These are phyloP conservation scores for Coendou prehensilis DNA, from an alignment of 2,797 vertebrate species.

Conservation along the genomic window DNA sequence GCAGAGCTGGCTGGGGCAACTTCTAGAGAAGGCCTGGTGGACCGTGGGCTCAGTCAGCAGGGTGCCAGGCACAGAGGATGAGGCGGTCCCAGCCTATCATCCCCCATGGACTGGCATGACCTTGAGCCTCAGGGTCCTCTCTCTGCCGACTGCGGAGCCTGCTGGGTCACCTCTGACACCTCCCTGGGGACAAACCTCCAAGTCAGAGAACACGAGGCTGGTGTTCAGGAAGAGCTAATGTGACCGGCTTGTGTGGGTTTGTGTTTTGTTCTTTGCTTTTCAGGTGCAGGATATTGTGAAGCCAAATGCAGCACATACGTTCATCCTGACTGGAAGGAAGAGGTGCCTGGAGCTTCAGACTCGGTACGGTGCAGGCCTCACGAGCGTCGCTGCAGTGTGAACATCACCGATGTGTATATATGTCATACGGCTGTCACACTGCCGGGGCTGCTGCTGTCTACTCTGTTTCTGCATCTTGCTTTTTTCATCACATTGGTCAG, in stretches of 20 bases:
- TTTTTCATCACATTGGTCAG: neutral
- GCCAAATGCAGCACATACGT: slow-evolving; percentile 93
- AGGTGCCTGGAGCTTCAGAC: slow-evolving; percentile 96
- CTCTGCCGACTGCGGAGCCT: neutral
- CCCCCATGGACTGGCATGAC: neutral
- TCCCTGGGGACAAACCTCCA: neutral
- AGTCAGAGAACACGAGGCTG: neutral
- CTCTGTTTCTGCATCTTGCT: neutral
- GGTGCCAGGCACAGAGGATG: neutral
- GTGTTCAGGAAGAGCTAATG: slow-evolving; percentile 39
- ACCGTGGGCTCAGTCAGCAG: neutral
- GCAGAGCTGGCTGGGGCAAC: neutral
- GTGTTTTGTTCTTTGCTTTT: slow-evolving; percentile 54
- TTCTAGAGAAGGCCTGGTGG: neutral
- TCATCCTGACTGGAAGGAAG: slow-evolving; percentile 95
- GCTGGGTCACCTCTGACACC: neutral
- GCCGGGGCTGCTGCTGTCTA: neutral
- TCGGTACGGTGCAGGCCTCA: slow-evolving; percentile 89
- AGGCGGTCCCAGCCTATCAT: neutral
- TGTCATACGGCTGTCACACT: too few species aligned
- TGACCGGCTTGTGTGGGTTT: neutral
- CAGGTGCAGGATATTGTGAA: slow-evolving; percentile 96
- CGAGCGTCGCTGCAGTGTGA: neutral
- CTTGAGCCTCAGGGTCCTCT: neutral
- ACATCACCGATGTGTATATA: too few species aligned